Percentiles rank a stretch among this genome's conserved stretches.
Conservation (phyloP, 2,113 vertebrate genomes). For the Scartelaos histophorus region DNA sequence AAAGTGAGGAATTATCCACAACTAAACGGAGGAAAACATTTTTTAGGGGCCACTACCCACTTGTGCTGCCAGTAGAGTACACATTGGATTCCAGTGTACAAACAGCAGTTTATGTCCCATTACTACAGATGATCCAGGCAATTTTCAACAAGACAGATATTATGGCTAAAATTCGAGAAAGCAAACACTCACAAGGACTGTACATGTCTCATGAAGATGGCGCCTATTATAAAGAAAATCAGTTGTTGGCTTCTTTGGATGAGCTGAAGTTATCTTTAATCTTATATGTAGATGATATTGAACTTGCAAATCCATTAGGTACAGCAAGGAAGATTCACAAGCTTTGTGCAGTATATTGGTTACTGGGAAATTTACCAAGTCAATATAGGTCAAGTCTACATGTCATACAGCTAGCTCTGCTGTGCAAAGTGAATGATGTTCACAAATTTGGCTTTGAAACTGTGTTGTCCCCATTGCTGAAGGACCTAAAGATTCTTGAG, state of each 20-base stretch:
- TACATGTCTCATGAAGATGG: conserved; percentile 19
- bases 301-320: conserved; percentile 2
- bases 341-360: conserved; percentile 33
- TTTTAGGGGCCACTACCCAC: conserved; percentile 21
- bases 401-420: conserved; percentile 32
- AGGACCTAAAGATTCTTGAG: conserved; percentile 35
- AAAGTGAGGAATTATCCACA: conserved; percentile 33
- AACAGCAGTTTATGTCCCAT: conserved; percentile 37
- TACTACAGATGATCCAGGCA: conserved; percentile 35
- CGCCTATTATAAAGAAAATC: conserved; percentile 4
- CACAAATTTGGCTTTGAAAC: conserved; percentile 14
- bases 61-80: conserved; percentile 29
- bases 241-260: background rate
- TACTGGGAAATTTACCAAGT: conserved; percentile 36
- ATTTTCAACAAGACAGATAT: conserved; percentile 38
- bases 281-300: conserved; percentile 2
- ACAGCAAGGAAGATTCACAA: conserved; percentile 14
- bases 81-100: background rate
- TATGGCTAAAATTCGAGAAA: conserved; percentile 31
- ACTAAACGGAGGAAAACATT: conserved; percentile 27
- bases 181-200: conserved; percentile 7
- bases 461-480: conserved; percentile 32
- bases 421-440: conserved; percentile 34
- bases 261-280: background rate
- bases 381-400: conserved; percentile 29